These are phyloP conservation scores for Sorex maritimensis DNA, from an alignment of 2,797 vertebrate species.

Conservation along the genomic window DNA sequence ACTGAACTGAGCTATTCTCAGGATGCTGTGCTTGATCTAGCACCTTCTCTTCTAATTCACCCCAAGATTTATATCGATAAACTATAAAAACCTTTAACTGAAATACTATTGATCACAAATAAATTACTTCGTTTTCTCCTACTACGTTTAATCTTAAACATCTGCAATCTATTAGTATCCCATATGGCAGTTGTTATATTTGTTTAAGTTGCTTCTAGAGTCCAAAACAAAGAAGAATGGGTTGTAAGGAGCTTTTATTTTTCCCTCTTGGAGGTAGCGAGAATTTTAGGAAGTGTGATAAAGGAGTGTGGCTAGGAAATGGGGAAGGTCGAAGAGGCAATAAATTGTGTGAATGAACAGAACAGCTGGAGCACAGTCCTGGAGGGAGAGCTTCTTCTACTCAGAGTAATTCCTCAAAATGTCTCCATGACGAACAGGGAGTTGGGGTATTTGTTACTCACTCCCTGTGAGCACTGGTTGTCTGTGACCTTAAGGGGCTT, in stretches of 20 bases:
- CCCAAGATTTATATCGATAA: neutral
- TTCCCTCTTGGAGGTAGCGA: fast-evolving
- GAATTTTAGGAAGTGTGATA: neutral
- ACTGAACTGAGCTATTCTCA: neutral
- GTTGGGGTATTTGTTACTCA: too few relatives aligned
- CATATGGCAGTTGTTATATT: neutral
- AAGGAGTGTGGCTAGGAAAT: neutral
- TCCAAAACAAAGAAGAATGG: neutral
- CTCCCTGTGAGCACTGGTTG: neutral
- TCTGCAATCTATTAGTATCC: neutral
- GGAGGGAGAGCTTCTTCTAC: neutral
- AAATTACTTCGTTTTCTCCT: neutral
- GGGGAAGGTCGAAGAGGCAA: neutral
- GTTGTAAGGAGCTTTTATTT: neutral
- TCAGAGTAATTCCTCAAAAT: neutral
- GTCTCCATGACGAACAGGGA: neutral
- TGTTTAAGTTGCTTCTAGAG: neutral
- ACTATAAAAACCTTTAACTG: neutral
- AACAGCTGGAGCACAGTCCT: neutral
- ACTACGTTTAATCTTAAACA: neutral
- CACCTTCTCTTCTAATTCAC: neutral
- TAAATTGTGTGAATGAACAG: neutral
- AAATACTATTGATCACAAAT: neutral
- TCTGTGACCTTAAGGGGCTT: neutral
- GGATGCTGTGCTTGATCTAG: neutral